A percentile compares a stretch with the other conserved stretches of the same genome.
These are phyloP conservation scores for Anhinga rufa DNA, from an alignment of 2,113 vertebrate genomes.

Conservation along the genomic window DNA sequence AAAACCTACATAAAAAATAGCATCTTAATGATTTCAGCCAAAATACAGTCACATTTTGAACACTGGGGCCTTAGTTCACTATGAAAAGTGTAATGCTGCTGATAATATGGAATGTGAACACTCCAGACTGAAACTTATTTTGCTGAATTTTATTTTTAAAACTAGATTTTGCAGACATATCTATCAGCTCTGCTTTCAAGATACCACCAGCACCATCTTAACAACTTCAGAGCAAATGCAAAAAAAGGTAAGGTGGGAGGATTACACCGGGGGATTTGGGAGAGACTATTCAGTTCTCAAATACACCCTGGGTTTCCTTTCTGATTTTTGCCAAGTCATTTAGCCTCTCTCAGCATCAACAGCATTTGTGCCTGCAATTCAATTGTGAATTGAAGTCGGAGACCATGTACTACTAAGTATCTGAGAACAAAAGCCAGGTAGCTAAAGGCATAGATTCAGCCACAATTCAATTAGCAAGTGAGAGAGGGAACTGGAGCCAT, in stretches of 20 bases:
- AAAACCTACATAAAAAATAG: not conserved
- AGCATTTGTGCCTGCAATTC: not conserved
- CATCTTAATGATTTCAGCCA: not conserved
- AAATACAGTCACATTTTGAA: not conserved
- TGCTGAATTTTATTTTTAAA: not conserved
- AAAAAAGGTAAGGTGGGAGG: not conserved
- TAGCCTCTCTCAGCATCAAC: not conserved
- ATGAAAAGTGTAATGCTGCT: not conserved
- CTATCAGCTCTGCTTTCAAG: not conserved
- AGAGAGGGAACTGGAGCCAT: not conserved
- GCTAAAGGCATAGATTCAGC: not conserved
- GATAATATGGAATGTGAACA: not conserved
- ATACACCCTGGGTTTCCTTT: not conserved
- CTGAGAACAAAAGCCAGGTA: not conserved
- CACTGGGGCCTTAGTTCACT: not conserved
- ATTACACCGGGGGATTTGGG: not conserved
- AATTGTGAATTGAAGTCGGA: not conserved
- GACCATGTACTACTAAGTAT: not conserved
- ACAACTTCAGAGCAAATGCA: not conserved
- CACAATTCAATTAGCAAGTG: not conserved
- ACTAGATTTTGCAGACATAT: not conserved
- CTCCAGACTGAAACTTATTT: not conserved
- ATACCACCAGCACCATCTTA: not conserved
- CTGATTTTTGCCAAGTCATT: not conserved
- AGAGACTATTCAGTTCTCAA: not conserved